Evolutionary conservation across 2,113 vertebrate genomes (phyloP).

Genomic region (Phoxinus phoxinus): DNA sequence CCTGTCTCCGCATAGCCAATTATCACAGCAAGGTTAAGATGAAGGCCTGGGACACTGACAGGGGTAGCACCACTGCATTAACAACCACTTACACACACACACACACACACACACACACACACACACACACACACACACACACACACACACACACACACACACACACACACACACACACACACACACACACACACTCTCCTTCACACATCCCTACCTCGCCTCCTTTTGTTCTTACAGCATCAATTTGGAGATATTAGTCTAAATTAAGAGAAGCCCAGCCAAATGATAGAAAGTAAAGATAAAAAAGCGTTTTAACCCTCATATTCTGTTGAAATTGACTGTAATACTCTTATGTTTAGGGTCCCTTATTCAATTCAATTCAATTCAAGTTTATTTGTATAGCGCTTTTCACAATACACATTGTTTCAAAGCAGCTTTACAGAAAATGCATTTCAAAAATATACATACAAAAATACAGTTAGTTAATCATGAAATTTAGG

Average conservation of each 20-base stretch:
- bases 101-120: conserved; percentile 43
- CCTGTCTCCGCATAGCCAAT: conserved; percentile 82
- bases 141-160: conserved; percentile 43
- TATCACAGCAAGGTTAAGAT: conserved; percentile 83
- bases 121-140: conserved; percentile 29
- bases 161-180: conserved; percentile 43
- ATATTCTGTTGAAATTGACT: not conserved
- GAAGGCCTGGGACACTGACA: conserved; percentile 66
- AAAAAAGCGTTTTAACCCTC: not conserved
- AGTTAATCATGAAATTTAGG: too few species aligned
- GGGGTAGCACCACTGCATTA: conserved; percentile 32
- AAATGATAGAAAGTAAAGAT: conserved; percentile 6
- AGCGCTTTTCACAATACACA: too few species aligned
- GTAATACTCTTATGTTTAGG: not conserved
- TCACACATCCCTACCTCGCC: conserved; percentile 40
- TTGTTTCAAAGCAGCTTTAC: too few species aligned
- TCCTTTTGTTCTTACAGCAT: conserved; percentile 12
- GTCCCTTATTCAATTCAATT: too few species aligned
- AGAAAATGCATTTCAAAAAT: too few species aligned
- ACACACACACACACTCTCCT: conserved; percentile 21
- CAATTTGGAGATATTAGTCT: conserved; percentile 34
- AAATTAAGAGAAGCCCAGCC: conserved; percentile 34
- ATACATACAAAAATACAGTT: too few species aligned
- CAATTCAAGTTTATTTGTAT: too few species aligned
- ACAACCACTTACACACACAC: conserved; percentile 38